Evolutionary conservation across 2,797 vertebrate genomes (phyloP), one percentile per base, ranked within the genome.

Genomic region (Borostomias antarcticus): DNA sequence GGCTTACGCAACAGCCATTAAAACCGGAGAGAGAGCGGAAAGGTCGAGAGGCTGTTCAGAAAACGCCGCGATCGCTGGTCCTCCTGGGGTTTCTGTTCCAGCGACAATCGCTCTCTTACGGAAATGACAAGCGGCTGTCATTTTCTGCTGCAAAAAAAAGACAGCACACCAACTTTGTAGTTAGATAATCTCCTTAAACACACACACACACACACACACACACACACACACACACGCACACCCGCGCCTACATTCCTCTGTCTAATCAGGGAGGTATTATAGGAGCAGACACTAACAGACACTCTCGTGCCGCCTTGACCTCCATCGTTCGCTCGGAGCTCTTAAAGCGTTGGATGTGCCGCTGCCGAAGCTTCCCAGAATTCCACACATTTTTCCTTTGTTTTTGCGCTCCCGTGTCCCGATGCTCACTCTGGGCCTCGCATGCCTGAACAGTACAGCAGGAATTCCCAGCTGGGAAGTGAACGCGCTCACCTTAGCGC

Each of bases 1-100:
- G 85, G 66, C 63, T 92, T 92, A 89, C 77, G 83, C 81, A 92
- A 92, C 86, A 74, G 75, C 79, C 76, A 88, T 85, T 86, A 85
- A 85, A 82, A 69, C 64, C 48, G 81, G 85, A 74, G 62, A 25
- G 65, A 51, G 25, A 48, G 28, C 19, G 61, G 54, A 4, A 52
- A 32, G 23, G 63, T 51, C 59, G 21, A 33, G 6, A 54, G 17
- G 40, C 63, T 59, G 48, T 64, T 56, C 48, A 50, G 13, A 58
- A 8, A 37, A 26, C 21, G 8, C 9, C 33, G 30, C 25, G 9
- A 43, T 23, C 26, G 45, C 21, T 6, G 17, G 33, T 29, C 23
- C 15, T 19, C 47, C 50, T 45, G 13, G 26, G 58, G 58, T 66
- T 1, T 53, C 19, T 28, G 15, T 23, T 62, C 54, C 28, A 47